These are phyloP conservation scores for Clytia hemisphaerica DNA, from an alignment of 30 jellyfish, hydroid and myxozoan species.

Conservation along the genomic window DNA sequence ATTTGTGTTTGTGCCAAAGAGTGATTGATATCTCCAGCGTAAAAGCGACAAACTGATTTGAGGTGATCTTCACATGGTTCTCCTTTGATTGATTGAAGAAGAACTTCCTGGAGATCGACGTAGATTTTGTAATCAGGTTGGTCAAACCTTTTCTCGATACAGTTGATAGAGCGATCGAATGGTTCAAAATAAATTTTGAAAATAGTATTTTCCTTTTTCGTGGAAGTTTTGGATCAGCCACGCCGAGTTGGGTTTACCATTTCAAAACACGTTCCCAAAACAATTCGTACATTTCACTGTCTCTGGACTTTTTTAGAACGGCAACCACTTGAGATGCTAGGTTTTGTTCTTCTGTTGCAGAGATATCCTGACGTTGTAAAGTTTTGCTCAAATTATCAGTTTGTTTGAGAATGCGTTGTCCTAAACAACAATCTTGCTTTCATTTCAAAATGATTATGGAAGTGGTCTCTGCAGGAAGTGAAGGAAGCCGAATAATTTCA, in stretches of 20 bases:
- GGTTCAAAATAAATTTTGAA: conserved; percentile 33
- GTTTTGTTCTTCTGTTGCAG: conserved; percentile 44
- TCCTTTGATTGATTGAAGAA: conserved; percentile 27
- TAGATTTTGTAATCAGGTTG: conserved; percentile 41
- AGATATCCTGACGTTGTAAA: conserved; percentile 32
- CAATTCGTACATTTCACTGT: conserved; percentile 33
- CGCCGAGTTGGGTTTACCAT: conserved; percentile 45
- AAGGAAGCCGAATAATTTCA: too few relatives aligned
- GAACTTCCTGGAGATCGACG: conserved; percentile 37
- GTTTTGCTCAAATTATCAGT: conserved; percentile 27
- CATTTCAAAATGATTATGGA: neutral
- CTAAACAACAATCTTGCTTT: conserved; percentile 6
- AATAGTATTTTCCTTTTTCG: conserved; percentile 50
- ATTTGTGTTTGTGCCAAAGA: conserved; percentile 10
- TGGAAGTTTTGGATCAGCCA: conserved; percentile 66
- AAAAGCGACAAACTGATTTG: conserved; percentile 37
- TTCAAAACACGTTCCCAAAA: conserved; percentile 49
- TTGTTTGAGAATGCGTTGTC: conserved; percentile 20
- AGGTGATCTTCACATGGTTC: conserved; percentile 30
- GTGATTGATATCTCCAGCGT: conserved; percentile 35
- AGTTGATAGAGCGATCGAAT: conserved; percentile 8
- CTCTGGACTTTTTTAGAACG: conserved; percentile 3
- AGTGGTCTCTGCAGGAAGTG: neutral
- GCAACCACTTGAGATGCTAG: conserved; percentile 27
- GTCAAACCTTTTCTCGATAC: conserved; percentile 35